Base-by-base conservation (phyloP, 2,888 invertebrate genomes). In the Euclidia mi region DNA sequence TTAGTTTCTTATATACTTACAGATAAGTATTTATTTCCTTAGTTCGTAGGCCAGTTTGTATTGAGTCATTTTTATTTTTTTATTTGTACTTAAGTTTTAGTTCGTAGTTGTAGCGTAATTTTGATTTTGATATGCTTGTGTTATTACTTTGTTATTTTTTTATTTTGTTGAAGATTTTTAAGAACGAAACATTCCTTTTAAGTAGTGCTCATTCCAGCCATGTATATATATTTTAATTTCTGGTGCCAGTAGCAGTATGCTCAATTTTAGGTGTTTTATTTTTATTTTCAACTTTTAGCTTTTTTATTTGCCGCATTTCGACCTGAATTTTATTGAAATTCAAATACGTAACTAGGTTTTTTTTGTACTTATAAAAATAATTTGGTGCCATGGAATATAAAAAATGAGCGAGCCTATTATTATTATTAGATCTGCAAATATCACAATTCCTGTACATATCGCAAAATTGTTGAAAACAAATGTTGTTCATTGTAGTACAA, bases 21-120 rank as follows among this genome's bases (percentile, higher is more conserved):
- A 56, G 38, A 64, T 90, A 90, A 89, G 87, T 94, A 94, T 94
- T 94, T 94, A 93, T 94, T 94, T 82, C 64, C 38, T 75, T 91
- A 92, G 89, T 77, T 80, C 53, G 69, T 87, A 93, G 91, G 91
- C 91, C 92, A 91, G 92, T 92, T 91, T 82, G 69, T 87, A 87
- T 87, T 92, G 89, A 94, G 94, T 94, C 93, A 93, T 89, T 88
- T 84, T 84, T 75, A 51, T 55, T 65, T 62, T 70, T 40, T 49
- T 25, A 40, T 56, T 25, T 67, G 72, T 69, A 70, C 42, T 56
- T 65, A 81, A 71, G 41, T 61, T 77, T 63, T 78, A 82, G 78
- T 66, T 77, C 82, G 56, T 80, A 79, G 63, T 82, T 79, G 81
- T 82, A 82, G 74, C 70, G 69, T 80, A 73, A 70, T 76, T 75